Evolutionary conservation across 2,888 invertebrate species (phyloP).

Genomic region (Pedicia rivosa): DNA sequence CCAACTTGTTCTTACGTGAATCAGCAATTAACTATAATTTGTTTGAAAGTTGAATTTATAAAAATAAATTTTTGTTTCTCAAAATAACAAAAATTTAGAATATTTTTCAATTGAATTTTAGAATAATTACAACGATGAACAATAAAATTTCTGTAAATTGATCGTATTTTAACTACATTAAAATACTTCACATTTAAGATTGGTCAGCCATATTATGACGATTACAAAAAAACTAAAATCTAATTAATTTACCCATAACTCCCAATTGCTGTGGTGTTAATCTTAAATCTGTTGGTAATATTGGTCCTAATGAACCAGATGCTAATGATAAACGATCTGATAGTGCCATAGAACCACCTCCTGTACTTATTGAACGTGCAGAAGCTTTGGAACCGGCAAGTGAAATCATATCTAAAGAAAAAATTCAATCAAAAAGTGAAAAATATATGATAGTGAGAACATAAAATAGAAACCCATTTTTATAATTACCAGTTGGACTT

Average conservation of each 20-base stretch:
- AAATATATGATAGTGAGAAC: conserved; percentile 15
- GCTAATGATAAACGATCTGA: conserved; percentile 52
- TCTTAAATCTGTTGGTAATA: conserved; percentile 36
- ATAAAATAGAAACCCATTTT: neutral
- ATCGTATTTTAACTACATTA: no score
- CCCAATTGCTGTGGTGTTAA: conserved; percentile 78
- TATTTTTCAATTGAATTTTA: no score
- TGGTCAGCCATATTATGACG: no score
- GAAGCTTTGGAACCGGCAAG: conserved; percentile 49
- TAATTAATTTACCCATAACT: conserved; percentile 64
- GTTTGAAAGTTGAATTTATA: no score
- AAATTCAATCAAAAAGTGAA: neutral
- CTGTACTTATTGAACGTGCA: conserved; percentile 39
- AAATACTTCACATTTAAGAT: no score
- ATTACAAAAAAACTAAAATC: neutral
- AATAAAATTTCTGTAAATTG: no score
- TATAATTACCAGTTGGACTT: conserved; percentile 47
- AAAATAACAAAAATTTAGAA: no score
- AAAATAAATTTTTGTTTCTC: no score
- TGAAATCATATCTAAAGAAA: conserved; percentile 37
- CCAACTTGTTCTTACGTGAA: no score
- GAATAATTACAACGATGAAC: no score
- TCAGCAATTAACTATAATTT: no score
- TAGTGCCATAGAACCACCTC: conserved; percentile 37
- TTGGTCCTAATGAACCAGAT: conserved; percentile 45